Base-by-base conservation (phyloP, 2,888 invertebrate genomes). In the Laspeyria flexula region DNA sequence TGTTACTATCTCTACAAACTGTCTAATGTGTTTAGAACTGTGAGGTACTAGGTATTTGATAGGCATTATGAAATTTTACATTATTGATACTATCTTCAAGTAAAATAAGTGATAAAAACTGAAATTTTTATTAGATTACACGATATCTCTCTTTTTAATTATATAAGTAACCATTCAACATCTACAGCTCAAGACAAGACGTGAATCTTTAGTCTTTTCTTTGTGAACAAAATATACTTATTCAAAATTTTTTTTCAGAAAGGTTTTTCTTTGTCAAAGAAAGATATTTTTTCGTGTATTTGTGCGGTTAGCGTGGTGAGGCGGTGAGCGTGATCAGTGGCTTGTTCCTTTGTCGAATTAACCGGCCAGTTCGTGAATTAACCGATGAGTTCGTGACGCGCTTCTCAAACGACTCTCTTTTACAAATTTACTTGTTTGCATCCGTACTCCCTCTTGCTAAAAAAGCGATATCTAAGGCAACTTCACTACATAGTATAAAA, bases 291-390 rank as follows among this genome's bases (percentile, higher is more conserved):
- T 5, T 13, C 31, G 13, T 13, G 31, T 31, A 7, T 13, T 13
- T 13, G 31, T 31, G 13, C 9, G 13, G n/a, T n/a, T n/a, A n/a
- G 1, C 13, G 31, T 13, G 31, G 13, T 31, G 13, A 31, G 6
- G 1, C n/a, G 18, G n/a, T n/a, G n/a, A n/a, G n/a, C 18, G 10
- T 30, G 30, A 11, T n/a, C n/a, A n/a, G 12, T 30, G 9, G n/a
- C n/a, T 30, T 12, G 12, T 30, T 34, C 34, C 13, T 44, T 44
- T 30, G 21, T 27, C 18, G 5, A 44, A 44, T n/a, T 16, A 44
- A 30, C 31, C 2, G 13, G 7, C 31, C 21, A 13, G 38, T 31
- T 45, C 23, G 31, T 29, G 16, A 21, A 44, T n/a, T 16, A 44
- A 30, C 31, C 2, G 13, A 3, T 13, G 30, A 13, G 38, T 31